A percentile compares a stretch with the other conserved stretches of the same genome.
phyloP scores from a whole-genome alignment of 2,797 vertebrate species.

The Characodon lateralis region DNA sequence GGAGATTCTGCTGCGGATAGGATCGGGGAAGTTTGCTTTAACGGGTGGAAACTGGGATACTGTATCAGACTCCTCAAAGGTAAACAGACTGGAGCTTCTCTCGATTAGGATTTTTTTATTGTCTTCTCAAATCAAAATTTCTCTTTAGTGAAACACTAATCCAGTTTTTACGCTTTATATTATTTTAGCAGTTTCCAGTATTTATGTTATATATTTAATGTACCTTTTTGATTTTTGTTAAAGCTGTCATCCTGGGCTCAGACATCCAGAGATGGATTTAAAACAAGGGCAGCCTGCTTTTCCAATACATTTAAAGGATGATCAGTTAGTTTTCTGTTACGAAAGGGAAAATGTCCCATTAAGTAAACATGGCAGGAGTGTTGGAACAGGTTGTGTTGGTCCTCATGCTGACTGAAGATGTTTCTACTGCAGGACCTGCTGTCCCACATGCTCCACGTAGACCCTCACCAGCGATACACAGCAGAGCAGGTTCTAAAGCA shows the following conservation, averaged over 20 bases:
- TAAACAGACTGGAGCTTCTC: slow-evolving; percentile 44
- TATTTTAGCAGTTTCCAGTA: background rate
- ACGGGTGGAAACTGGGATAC: slow-evolving; percentile 97
- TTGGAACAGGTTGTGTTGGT: background rate
- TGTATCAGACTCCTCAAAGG: slow-evolving; percentile 97
- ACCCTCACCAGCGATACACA: slow-evolving; percentile 94
- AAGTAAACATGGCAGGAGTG: background rate
- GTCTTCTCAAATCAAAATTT: too few species aligned
- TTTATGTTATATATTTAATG: background rate
- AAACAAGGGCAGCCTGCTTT: background rate
- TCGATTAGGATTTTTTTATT: background rate
- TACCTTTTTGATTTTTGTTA: background rate
- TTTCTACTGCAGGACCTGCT: slow-evolving; percentile 87
- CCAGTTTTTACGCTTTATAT: too few species aligned
- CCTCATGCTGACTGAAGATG: background rate
- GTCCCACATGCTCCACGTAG: slow-evolving; percentile 97
- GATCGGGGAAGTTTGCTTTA: slow-evolving; percentile 94
- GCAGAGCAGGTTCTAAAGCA: slow-evolving; percentile 96
- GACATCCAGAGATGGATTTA: too few species aligned
- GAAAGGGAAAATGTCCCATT: too few species aligned
- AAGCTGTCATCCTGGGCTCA: too few species aligned
- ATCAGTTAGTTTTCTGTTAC: background rate
- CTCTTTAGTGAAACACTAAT: too few species aligned
- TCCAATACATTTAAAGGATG: background rate
- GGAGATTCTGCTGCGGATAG: slow-evolving; percentile 94